Evolutionary conservation across 2,888 invertebrate species (phyloP).

Genomic region (Aproaerema taeniolella): DNA sequence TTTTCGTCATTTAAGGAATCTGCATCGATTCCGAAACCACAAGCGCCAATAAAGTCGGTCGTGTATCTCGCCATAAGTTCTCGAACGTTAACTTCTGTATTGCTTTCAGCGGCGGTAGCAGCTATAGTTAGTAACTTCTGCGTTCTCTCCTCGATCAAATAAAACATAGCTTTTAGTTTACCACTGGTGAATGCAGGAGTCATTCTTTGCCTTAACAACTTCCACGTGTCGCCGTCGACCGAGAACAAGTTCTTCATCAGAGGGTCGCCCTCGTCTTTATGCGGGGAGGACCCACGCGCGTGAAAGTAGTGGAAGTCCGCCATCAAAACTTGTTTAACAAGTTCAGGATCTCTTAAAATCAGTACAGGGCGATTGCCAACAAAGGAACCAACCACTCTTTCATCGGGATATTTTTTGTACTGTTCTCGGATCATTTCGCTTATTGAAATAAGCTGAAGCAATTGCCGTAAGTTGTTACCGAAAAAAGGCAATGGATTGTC

Average conservation of each 20-base stretch:
- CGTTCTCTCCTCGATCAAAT: slow-evolving; percentile 53
- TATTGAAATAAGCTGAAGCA: not conserved
- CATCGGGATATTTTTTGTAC: slow-evolving; percentile 20
- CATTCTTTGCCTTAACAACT: slow-evolving; percentile 53
- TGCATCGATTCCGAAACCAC: slow-evolving; percentile 62
- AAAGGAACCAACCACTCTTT: slow-evolving; percentile 35
- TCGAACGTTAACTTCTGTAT: slow-evolving; percentile 34
- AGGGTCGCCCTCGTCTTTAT: slow-evolving; percentile 43
- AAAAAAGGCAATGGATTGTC: slow-evolving; percentile 4
- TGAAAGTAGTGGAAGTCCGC: slow-evolving; percentile 34
- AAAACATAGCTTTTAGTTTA: slow-evolving; percentile 64
- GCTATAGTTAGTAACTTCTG: slow-evolving; percentile 39
- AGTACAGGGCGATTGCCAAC: slow-evolving; percentile 27
- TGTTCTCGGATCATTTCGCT: not conserved
- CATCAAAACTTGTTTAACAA: slow-evolving; percentile 30
- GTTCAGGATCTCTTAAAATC: slow-evolving; percentile 31
- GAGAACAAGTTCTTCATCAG: slow-evolving; percentile 57
- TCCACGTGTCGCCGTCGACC: slow-evolving; percentile 61
- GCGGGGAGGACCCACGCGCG: slow-evolving; percentile 24
- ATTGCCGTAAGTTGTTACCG: slow-evolving; percentile 6
- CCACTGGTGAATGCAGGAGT: slow-evolving; percentile 60
- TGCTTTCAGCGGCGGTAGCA: slow-evolving; percentile 38
- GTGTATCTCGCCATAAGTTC: slow-evolving; percentile 65
- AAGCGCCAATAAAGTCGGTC: slow-evolving; percentile 62
- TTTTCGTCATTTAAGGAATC: slow-evolving; percentile 54